phyloP scores from a whole-genome alignment of 2,797 vertebrate genomes.

The Anabas testudineus region DNA sequence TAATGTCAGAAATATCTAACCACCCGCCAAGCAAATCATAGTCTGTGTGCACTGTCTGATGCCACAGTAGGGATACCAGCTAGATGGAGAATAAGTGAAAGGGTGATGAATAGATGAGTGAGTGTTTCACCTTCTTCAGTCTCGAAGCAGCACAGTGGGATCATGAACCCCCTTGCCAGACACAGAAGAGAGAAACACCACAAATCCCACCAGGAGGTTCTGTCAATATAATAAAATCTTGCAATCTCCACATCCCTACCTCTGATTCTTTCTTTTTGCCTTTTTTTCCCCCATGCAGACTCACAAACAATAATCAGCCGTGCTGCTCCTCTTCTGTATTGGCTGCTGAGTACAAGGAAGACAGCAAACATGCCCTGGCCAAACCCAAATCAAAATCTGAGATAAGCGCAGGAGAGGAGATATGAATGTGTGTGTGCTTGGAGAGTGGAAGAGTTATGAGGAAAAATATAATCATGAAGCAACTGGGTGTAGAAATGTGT shows the following conservation, averaged over 20 bases:
- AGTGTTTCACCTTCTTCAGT: constrained; percentile 28
- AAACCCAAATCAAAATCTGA: constrained; percentile 67
- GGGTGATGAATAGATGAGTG: constrained; percentile 37
- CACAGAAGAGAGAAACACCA: constrained; percentile 33
- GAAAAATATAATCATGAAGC: constrained; percentile 63
- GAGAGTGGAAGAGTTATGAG: constrained; percentile 35
- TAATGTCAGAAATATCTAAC: constrained; percentile 16
- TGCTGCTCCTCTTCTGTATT: constrained; percentile 30
- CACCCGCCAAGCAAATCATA: not conserved
- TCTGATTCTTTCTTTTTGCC: constrained; percentile 25
- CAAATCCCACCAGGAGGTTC: constrained; percentile 55
- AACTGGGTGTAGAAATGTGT: constrained; percentile 58
- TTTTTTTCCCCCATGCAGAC: constrained; percentile 19
- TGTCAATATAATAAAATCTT: constrained; percentile 63
- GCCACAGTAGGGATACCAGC: not conserved
- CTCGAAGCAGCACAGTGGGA: constrained; percentile 38
- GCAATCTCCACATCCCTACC: constrained; percentile 21
- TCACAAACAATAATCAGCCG: constrained; percentile 72
- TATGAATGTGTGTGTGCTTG: constrained; percentile 11
- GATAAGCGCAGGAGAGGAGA: constrained; percentile 41
- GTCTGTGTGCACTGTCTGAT: constrained; percentile 3
- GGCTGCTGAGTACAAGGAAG: constrained; percentile 42
- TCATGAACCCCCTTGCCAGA: constrained; percentile 46
- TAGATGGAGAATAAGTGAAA: constrained; percentile 20
- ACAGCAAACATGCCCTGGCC: constrained; percentile 69